Evolutionary conservation across 2,113 vertebrate species (phyloP).

Genomic region (Cyanocitta stelleri): DNA sequence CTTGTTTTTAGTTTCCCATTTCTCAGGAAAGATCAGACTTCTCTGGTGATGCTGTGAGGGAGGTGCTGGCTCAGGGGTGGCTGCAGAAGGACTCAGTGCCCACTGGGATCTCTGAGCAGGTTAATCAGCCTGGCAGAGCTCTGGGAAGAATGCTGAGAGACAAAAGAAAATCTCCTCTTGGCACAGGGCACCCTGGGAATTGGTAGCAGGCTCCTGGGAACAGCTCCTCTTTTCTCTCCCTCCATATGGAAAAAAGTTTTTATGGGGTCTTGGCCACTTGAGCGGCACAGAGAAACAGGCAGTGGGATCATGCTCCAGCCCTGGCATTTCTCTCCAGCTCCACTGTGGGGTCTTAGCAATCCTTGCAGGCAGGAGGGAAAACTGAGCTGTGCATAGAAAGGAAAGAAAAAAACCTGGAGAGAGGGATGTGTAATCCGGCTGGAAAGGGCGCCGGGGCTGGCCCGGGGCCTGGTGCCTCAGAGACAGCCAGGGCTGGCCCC

Average conservation of each 20-base stretch:
- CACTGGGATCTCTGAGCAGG: background rate
- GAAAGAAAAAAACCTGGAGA: background rate
- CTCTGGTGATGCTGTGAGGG: background rate
- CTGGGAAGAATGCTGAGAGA: background rate
- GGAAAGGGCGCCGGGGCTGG: background rate
- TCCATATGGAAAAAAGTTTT: background rate
- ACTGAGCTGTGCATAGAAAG: background rate
- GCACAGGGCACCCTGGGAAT: conserved; percentile 15
- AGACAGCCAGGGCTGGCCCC: background rate
- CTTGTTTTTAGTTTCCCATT: background rate
- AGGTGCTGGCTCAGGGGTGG: background rate
- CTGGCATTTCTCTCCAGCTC: background rate
- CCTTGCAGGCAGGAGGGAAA: background rate
- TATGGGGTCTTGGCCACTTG: background rate
- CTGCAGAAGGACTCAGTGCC: background rate
- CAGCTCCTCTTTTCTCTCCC: background rate
- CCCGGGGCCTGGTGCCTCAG: background rate
- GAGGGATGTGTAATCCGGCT: background rate
- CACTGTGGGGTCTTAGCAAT: background rate
- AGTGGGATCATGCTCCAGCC: background rate
- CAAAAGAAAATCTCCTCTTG: background rate
- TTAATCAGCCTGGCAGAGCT: background rate
- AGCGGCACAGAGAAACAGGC: background rate
- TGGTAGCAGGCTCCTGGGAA: background rate
- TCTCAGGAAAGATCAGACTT: background rate